Percentiles rank a stretch among this genome's conserved stretches.
phyloP scores from a whole-genome alignment of 2,113 vertebrate genomes.

The Takifugu flavidus region DNA sequence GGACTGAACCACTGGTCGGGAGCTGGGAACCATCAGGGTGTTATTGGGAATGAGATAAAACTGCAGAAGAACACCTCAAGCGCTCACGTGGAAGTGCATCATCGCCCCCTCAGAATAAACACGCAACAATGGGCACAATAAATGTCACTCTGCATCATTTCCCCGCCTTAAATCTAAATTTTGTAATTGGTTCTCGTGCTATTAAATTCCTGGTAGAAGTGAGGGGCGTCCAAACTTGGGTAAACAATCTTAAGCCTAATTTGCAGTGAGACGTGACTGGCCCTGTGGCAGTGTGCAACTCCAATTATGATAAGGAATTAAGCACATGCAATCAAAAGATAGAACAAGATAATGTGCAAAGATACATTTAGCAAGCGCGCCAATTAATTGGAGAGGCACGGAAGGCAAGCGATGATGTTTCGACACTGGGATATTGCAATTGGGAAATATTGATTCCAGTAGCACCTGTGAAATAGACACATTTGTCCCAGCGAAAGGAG shows the following conservation, averaged over 20 bases:
- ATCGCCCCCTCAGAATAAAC: conserved; percentile 9
- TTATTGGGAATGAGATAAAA: conserved; percentile 37
- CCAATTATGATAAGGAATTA: conserved; percentile 82
- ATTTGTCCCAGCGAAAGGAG: conserved; percentile 43
- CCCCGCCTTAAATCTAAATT: conserved; percentile 40
- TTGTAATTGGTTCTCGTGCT: conserved; percentile 68
- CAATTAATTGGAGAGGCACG: conserved; percentile 76
- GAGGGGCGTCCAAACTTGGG: conserved; percentile 66
- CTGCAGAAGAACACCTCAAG: conserved; percentile 7
- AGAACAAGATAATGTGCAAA: conserved; percentile 79
- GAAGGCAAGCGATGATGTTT: conserved; percentile 68
- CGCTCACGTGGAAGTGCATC: conserved; percentile 17
- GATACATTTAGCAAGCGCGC: conserved; percentile 78
- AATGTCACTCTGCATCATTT: conserved; percentile 33
- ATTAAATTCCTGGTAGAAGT: conserved; percentile 63
- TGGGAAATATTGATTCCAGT: conserved; percentile 48
- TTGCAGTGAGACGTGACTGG: conserved; percentile 75
- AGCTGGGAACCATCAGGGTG: conserved; percentile 26
- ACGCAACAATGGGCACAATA: conserved; percentile 44
- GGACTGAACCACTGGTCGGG: conserved; percentile 28
- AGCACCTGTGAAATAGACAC: conserved; percentile 43
- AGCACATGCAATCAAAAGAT: conserved; percentile 80
- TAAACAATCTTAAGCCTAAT: conserved; percentile 81
- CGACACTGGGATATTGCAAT: conserved; percentile 71
- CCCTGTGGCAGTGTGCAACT: conserved; percentile 75